phyloP scores from a whole-genome alignment of 2,888 invertebrate species.

The Theodoxus fluviatilis region DNA sequence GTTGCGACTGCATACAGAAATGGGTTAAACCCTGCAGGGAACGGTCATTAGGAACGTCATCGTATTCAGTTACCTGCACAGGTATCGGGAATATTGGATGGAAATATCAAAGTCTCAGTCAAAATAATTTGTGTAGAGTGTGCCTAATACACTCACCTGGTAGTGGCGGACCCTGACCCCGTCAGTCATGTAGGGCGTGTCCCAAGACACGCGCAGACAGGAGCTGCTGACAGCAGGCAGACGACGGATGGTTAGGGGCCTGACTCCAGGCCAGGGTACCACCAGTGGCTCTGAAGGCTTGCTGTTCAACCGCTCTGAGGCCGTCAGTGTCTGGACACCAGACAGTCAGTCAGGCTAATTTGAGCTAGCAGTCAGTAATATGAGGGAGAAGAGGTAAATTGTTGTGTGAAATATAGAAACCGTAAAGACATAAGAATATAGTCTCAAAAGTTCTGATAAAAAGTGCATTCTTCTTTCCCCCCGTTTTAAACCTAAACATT shows the following conservation, averaged over 20 bases:
- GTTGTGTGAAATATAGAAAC: no score
- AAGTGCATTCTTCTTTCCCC: no score
- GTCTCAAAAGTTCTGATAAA: no score
- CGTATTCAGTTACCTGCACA: no score
- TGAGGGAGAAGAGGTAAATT: no score
- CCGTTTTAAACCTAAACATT: no score
- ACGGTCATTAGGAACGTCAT: no score
- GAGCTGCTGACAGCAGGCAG: conserved; percentile 57
- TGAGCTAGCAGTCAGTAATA: no score
- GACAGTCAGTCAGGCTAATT: no score
- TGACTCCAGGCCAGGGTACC: conserved; percentile 64
- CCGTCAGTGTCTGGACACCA: conserved; percentile 61
- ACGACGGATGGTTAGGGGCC: conserved; percentile 51
- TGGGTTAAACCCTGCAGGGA: no score
- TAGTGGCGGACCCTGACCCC: conserved; percentile 64
- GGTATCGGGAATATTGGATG: background rate
- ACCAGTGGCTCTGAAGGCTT: conserved; percentile 63
- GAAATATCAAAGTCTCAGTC: background rate
- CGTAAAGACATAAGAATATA: no score
- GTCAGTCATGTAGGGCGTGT: conserved; percentile 58
- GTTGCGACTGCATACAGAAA: no score
- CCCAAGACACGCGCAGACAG: conserved; percentile 61
- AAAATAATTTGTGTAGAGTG: background rate
- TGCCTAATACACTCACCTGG: conserved; percentile 50
- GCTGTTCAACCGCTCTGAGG: conserved; percentile 58